These are phyloP conservation scores for Phrynocephalus guinanensis DNA, from an alignment of 2,797 vertebrate species.

Conservation along the genomic window DNA sequence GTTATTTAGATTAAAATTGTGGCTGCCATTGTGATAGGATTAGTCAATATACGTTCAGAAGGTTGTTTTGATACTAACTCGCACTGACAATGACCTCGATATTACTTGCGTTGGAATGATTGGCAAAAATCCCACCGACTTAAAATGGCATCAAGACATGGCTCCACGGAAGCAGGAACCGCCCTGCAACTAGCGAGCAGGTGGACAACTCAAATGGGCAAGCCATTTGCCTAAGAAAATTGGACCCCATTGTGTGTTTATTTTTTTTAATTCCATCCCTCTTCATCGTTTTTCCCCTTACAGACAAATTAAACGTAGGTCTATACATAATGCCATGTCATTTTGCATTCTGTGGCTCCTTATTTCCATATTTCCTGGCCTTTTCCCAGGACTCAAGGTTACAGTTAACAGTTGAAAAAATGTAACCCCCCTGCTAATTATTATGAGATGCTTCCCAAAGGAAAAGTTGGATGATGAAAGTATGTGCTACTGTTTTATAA, in stretches of 20 bases:
- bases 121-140: conserved; percentile 38
- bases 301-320: background rate
- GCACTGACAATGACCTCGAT: conserved; percentile 54
- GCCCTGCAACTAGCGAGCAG: background rate
- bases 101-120: conserved; percentile 15
- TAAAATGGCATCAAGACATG: conserved; percentile 16
- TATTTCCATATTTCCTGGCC: background rate
- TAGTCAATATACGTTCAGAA: conserved; percentile 57
- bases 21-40: conserved; percentile 62
- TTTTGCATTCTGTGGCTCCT: background rate
- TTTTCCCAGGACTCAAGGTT: background rate
- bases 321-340: background rate
- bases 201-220: background rate
- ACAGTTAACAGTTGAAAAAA: background rate
- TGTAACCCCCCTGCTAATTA: background rate
- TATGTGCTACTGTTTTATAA: background rate
- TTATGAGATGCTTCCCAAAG: background rate
- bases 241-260: background rate
- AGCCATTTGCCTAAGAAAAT: conserved; percentile 23
- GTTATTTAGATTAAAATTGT: conserved; percentile 78
- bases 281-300: background rate
- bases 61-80: conserved; percentile 55
- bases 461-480: background rate
- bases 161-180: conserved; percentile 31
- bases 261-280: background rate